Base-by-base conservation (phyloP, 2,113 vertebrate genomes). In the Hassar affinis region DNA sequence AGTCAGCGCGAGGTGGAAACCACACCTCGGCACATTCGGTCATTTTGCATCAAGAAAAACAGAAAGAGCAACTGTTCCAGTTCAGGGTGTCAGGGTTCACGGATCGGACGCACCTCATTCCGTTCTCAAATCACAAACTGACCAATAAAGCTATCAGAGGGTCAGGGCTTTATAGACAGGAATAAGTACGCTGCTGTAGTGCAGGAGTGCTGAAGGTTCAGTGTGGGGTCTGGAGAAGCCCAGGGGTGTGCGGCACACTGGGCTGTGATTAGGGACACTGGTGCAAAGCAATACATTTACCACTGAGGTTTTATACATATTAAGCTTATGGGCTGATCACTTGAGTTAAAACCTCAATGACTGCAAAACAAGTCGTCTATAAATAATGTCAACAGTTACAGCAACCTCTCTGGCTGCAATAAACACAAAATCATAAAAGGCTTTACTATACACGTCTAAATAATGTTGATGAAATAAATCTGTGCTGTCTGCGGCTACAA, bases 21-120 rank as follows among this genome's bases (percentile, higher is more conserved):
- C 51, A 52, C 64, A 84, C 76, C 54, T 79, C 51, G 52, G 62
- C 33, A 15, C 8, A 47, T 52, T 71, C n/a, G 51, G 25, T 59
- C 38, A 11, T 69, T 71, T 69, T 78, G 33, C 30, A 68, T 64
- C 25, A 51, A 59, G 33, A 47, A 76, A 47, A 81, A 25, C 49
- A 25, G 42, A 77, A 56, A 20, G 47, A 45, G 49, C 7, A 57
- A 82, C 45, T 83, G 78, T 56, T 57, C 42, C 18, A 54, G 35
- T 59, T n/a, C 11, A 68, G 61, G 47, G 56, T 62, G 15, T 49
- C 33, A 71, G 38, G 2, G 18, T 52, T 75, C 5, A 52, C n/a
- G n/a, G n/a, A 15, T 52, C 38, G 4, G 25, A 45, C 18, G 10
- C 9, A 20, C 33, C 14, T 64, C 35, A 69, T 4, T 33, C 22